Conservation (phyloP, 2,113 vertebrate species). For the Seriola quinqueradiata region DNA sequence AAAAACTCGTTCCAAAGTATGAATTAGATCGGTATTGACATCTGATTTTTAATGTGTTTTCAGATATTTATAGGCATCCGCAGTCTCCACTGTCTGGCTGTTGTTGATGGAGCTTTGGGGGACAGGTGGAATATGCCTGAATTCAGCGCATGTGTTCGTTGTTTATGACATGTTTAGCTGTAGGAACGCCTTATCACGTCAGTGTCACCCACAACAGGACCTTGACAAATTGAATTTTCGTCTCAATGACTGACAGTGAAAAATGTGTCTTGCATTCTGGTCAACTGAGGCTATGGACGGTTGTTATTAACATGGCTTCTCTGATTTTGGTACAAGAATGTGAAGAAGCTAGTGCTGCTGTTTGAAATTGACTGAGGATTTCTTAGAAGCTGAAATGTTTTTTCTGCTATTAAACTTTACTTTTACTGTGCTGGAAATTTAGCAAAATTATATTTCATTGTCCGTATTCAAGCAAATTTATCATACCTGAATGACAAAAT, state of each 20-base stretch:
- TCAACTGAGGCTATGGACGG: not conserved
- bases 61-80: constrained; percentile 19
- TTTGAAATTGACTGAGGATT: not conserved
- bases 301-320: not conserved
- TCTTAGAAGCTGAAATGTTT: no score
- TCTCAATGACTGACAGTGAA: constrained; percentile 15
- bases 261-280: not conserved
- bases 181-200: constrained; percentile 26
- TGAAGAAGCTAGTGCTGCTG: not conserved
- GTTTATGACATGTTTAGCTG: constrained; percentile 44
- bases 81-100: not conserved
- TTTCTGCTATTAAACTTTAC: no score
- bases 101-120: not conserved
- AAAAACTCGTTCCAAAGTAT: no score
- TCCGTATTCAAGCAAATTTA: no score
- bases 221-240: constrained; percentile 34
- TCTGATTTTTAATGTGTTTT: not conserved
- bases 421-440: no score
- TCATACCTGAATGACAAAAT: no score
- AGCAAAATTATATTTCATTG: no score
- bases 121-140: constrained; percentile 43
- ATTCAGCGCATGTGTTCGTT: constrained; percentile 11
- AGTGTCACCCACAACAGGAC: constrained; percentile 27
- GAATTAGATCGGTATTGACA: constrained; percentile 7
- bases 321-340: not conserved